Evolutionary conservation across 1,140 invertebrate genomes (phyloP).

Genomic region (Wasmannia auropunctata): DNA sequence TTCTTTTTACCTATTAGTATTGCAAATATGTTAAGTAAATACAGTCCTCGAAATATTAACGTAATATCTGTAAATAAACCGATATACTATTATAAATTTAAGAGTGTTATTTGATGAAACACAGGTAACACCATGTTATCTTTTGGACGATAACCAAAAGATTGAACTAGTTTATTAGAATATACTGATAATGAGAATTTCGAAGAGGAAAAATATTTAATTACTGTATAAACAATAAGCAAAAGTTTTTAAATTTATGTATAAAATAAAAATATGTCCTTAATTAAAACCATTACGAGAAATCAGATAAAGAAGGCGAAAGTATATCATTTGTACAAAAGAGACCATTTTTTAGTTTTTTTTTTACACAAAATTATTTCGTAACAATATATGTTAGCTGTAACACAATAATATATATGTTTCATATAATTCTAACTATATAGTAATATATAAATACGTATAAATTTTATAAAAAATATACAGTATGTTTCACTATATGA

Average conservation of each 20-base stretch:
- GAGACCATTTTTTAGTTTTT: not conserved
- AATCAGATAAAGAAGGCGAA: not conserved
- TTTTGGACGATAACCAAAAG: constrained; percentile 14
- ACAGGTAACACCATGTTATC: constrained; percentile 6
- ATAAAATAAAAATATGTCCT: constrained; percentile 18
- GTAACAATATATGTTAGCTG: too few relatives aligned
- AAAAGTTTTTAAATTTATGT: not conserved
- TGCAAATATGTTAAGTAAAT: constrained; percentile 49
- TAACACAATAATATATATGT: constrained; percentile 26
- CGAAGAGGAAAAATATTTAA: not conserved
- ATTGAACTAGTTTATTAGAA: constrained; percentile 27
- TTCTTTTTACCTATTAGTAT: constrained; percentile 28
- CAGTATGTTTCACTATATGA: not conserved
- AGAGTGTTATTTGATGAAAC: constrained; percentile 26
- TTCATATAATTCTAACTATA: constrained; percentile 9
- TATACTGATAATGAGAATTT: constrained; percentile 21
- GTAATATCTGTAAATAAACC: constrained; percentile 22
- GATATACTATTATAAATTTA: constrained; percentile 47
- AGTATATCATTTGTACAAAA: constrained; percentile 20
- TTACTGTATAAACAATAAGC: constrained; percentile 4
- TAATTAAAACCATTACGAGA: not conserved
- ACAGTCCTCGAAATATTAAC: constrained; percentile 8
- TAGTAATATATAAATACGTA: constrained; percentile 20
- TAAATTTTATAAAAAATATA: constrained; percentile 54
- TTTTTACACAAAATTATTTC: constrained; percentile 24